Base-by-base conservation (phyloP, 2,888 invertebrate species). In the Hydrotaea cyrtoneurina region DNA sequence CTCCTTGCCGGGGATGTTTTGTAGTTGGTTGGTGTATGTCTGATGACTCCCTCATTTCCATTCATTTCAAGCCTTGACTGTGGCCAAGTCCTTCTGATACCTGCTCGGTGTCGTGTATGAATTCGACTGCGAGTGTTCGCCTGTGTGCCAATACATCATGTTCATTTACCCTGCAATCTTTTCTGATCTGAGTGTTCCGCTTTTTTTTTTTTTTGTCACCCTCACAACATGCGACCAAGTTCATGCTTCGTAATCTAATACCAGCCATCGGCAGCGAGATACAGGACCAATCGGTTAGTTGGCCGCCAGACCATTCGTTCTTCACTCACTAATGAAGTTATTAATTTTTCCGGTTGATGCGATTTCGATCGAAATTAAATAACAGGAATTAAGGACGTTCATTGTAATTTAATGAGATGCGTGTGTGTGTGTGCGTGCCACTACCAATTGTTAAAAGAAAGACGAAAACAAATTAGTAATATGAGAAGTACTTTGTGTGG, bases 261-360 rank as follows among this genome's bases (percentile, higher is more conserved):
- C 57, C 21, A 57, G 13, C 19, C 23, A 17, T 57, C 21, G 5
- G 57, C 23, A 43, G 15, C 11, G 13, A 3, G 43, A 15, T 2
- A 43, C 15, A 15, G 59, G 31, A 31, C 13, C 26, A 66, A 3
- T 26, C 10, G 17, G 64, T 39, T 4, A n/a, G 64, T 39, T 15
- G 7, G 23, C n/a, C n/a, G n/a, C 23, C 23, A 23, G 21, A 10
- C 57, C n/a, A n/a, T n/a, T 31, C 7, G 31, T 31, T 31, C 19
- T 4, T 17, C 66, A 36, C 21, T 66, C 43, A 43, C 66, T 43
- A 66, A 66, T 66, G 66, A 66, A 66, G 66, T 66, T 66, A 66
- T 66, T 66, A 66, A 66, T 66, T 66, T 66, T 66, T 66, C 66
- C 66, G 66, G 15, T 26, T 15, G 59, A 26, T 59, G 26, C 23